Conservation (phyloP, 2,888 invertebrate species). For the Papilio protenor region DNA sequence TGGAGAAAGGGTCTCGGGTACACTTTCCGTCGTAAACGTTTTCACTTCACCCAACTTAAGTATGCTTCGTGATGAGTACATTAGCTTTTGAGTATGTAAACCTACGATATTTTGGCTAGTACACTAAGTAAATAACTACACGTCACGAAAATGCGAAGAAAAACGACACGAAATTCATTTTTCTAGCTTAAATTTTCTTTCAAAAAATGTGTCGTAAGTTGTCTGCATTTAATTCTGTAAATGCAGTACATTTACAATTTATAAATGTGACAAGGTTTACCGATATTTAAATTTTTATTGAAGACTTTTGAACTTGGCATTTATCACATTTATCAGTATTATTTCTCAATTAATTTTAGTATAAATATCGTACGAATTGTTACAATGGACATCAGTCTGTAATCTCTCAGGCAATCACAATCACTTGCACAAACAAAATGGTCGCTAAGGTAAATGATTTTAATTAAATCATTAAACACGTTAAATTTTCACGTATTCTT, state of each 20-base stretch:
- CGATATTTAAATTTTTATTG: neutral
- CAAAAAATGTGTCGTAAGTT: neutral
- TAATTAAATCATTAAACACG: neutral
- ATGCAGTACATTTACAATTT: neutral
- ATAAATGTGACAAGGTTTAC: neutral
- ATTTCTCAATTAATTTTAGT: neutral
- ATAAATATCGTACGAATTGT: conserved; percentile 10
- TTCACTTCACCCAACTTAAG: conserved; percentile 12
- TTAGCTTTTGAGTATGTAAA: neutral
- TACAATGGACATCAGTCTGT: conserved; percentile 10
- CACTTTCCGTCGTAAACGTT: conserved; percentile 15
- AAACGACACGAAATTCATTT: neutral
- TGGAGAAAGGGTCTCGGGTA: conserved; percentile 9
- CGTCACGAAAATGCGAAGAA: neutral
- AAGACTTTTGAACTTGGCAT: conserved; percentile 6
- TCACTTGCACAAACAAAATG: conserved; percentile 14
- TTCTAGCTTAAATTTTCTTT: neutral
- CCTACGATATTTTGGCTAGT: conserved; percentile 2
- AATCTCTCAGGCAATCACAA: conserved; percentile 17
- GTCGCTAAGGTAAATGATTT: conserved; percentile 9
- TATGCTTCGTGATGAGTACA: conserved; percentile 20
- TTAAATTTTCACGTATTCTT: neutral
- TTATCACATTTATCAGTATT: neutral
- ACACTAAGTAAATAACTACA: neutral
- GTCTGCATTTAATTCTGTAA: neutral